Evolutionary conservation across 1,140 invertebrate species (phyloP).

Genomic region (Drosophila trapezifrons): DNA sequence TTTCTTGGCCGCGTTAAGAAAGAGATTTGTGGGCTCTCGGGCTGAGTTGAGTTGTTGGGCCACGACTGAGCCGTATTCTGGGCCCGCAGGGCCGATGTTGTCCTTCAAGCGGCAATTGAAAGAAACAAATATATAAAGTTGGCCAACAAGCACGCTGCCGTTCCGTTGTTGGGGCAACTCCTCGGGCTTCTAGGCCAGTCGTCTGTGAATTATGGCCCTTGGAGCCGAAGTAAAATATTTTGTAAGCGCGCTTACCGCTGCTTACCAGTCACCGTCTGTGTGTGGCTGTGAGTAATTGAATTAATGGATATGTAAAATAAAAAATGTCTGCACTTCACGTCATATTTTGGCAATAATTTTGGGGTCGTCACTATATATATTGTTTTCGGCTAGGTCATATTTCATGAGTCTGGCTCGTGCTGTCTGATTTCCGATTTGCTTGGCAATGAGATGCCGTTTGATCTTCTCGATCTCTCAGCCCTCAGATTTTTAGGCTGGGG

Average conservation of each 20-base stretch:
- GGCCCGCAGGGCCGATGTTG: constrained; percentile 36
- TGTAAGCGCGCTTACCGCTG: constrained; percentile 46
- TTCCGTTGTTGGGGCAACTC: constrained; percentile 42
- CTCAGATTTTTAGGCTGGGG: constrained; percentile 40
- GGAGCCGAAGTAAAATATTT: constrained; percentile 40
- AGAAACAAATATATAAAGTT: constrained; percentile 46
- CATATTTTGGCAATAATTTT: constrained; percentile 70
- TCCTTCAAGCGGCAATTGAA: constrained; percentile 74
- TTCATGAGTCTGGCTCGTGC: constrained; percentile 50
- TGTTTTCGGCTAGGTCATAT: constrained; percentile 64
- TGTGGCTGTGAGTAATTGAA: constrained; percentile 64
- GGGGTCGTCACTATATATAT: constrained; percentile 12
- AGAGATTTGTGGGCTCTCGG: constrained; percentile 52
- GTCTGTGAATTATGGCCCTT: constrained; percentile 74
- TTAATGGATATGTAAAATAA: constrained; percentile 63
- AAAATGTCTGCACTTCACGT: constrained; percentile 62
- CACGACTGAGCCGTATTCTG: constrained; percentile 49
- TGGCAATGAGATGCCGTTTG: constrained; percentile 76
- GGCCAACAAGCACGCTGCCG: constrained; percentile 37
- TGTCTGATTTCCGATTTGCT: constrained; percentile 70
- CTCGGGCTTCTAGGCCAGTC: constrained; percentile 68
- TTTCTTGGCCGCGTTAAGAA: constrained; percentile 28
- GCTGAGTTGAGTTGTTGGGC: constrained; percentile 11
- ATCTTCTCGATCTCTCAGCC: constrained; percentile 64
- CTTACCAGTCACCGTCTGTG: constrained; percentile 21